These are phyloP conservation scores for Oreonectes daqikongensis DNA, from an alignment of 2,797 vertebrate genomes.

Conservation along the genomic window DNA sequence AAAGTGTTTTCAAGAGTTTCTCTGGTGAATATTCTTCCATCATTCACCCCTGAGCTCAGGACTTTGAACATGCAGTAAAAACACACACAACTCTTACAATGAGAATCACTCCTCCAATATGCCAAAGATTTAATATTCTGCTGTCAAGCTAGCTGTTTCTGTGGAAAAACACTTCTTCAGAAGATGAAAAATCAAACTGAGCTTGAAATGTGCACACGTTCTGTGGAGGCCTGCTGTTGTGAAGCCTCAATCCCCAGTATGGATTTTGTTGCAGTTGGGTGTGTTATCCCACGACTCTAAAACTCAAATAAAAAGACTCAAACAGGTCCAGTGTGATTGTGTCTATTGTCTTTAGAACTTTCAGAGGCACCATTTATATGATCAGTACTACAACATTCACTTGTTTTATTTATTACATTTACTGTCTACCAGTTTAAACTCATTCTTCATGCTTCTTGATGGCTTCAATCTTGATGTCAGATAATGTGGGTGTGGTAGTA, in stretches of 20 bases:
- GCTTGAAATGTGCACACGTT: neutral
- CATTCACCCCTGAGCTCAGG: conserved; percentile 22
- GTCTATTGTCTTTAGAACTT: too few species aligned
- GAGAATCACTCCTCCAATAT: conserved; percentile 29
- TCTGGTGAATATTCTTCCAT: conserved; percentile 40
- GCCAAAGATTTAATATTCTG: conserved; percentile 66
- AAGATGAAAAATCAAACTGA: conserved; percentile 49
- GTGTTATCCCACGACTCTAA: conserved; percentile 26
- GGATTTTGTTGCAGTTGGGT: conserved; percentile 45
- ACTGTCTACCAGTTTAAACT: too few species aligned
- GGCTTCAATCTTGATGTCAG: too few species aligned
- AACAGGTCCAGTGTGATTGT: conserved; percentile 9
- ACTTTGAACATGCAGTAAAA: conserved; percentile 48
- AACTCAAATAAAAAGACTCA: conserved; percentile 50
- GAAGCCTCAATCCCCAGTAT: conserved; percentile 46
- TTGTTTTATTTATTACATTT: too few species aligned
- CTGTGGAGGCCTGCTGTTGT: conserved; percentile 28
- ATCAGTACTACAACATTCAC: neutral
- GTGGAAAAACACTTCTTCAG: conserved; percentile 46
- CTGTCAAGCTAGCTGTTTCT: conserved; percentile 20
- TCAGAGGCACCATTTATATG: neutral
- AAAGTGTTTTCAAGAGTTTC: conserved; percentile 33
- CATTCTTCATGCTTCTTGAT: too few species aligned
- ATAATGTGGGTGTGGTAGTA: too few species aligned
- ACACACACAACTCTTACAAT: neutral